Percentiles rank a stretch among this genome's conserved stretches.
These are phyloP conservation scores for Diuraphis noxia DNA, from an alignment of 1,140 invertebrate genomes.

Conservation along the genomic window DNA sequence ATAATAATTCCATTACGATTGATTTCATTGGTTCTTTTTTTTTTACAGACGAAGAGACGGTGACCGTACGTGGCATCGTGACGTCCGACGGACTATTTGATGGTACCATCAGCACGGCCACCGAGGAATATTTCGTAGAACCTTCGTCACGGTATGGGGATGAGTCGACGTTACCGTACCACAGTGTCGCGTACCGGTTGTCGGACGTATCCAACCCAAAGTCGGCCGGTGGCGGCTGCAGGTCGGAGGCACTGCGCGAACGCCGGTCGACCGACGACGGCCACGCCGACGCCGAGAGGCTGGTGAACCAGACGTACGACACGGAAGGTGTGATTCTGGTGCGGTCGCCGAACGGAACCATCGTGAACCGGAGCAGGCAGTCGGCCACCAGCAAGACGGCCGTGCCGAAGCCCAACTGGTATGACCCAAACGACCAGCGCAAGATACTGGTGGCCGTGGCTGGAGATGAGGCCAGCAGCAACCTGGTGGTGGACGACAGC, in stretches of 20 bases:
- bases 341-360: slow-evolving; percentile 25
- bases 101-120: slow-evolving; percentile 76
- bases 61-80: slow-evolving; percentile 81
- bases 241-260: background rate
- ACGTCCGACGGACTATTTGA: slow-evolving; percentile 87
- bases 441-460: slow-evolving; percentile 54
- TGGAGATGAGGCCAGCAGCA: slow-evolving; percentile 57
- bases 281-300: background rate
- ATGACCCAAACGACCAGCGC: slow-evolving; percentile 49
- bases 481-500: slow-evolving; percentile 54
- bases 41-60: slow-evolving; percentile 75
- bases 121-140: slow-evolving; percentile 84
- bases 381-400: slow-evolving; percentile 6
- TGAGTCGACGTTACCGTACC: slow-evolving; percentile 63
- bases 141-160: slow-evolving; percentile 74
- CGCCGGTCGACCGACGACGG: background rate
- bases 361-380: slow-evolving; percentile 43
- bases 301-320: slow-evolving; percentile 43
- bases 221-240: slow-evolving; percentile 19
- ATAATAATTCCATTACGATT: background rate
- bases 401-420: slow-evolving; percentile 46
- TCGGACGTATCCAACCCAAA: slow-evolving; percentile 70
- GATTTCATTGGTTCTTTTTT: background rate
- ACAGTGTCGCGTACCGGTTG: slow-evolving; percentile 81
- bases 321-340: slow-evolving; percentile 44